Base-by-base conservation (phyloP, 2,797 vertebrate genomes). In the Pseudochirops corinnae region DNA sequence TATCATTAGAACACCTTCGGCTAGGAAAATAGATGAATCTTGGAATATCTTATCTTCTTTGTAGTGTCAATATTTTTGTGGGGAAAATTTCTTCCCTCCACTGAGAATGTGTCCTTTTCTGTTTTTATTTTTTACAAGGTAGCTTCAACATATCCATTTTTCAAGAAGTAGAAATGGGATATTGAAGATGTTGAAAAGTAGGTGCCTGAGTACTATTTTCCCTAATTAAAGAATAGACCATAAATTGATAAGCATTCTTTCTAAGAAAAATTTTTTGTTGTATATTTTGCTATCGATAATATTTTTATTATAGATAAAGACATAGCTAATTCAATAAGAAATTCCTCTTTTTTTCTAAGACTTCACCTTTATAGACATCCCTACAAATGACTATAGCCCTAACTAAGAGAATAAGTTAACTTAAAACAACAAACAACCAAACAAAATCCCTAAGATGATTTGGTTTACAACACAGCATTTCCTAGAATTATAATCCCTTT, bases 31-130 rank as follows among this genome's bases (percentile, higher is more conserved):
- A 92, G 1, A 50, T 94, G 55, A 94, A 55, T 93, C 21, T 90
- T 21, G 56, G 53, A 97, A 92, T 87, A 94, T 91, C 94, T 96
- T 96, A 93, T 90, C 90, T 95, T 97, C 39, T 96, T 74, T 93
- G 39, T 46, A 11, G 29, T 87, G 96, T 92, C 24, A 46, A 18
- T 55, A 50, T 53, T 10, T 90, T 96, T 93, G 11, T 93, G 94
- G 6, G 95, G 96, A 93, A 94, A 67, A 58, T 95, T 95, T 92
- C 14, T 58, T 95, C 3, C 29, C 21, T 95, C 56, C 90, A 26
- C 96, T 91, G 90, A 92, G 5, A 93, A 53, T 95, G 33, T 46
- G 46, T 46, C 39, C 3, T 46, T 82, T 46, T 82, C 18, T 46
- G 3, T 87, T 50, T 87, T 93, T 57, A 24, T 82, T 50, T 46